Conservation (phyloP, 2,797 vertebrate genomes). For the Emydoidea blandingii region DNA sequence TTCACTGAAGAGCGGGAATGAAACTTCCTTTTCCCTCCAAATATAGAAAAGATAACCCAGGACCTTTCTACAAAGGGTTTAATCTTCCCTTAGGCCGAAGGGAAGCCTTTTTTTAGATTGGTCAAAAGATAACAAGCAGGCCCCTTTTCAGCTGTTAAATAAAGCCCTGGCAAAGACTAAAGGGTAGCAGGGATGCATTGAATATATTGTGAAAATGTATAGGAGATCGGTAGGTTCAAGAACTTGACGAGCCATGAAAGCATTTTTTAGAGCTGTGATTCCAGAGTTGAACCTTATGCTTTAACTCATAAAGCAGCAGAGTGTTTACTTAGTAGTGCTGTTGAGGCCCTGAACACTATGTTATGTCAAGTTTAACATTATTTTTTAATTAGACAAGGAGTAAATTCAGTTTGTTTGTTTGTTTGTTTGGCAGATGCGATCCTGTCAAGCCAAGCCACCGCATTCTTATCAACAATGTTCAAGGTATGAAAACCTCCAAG, state of each 20-base stretch:
- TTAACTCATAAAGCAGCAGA: fast-evolving
- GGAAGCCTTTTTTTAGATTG: not conserved
- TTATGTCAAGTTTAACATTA: not conserved
- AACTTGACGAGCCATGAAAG: not conserved
- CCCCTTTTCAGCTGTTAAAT: not conserved
- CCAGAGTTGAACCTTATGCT: not conserved
- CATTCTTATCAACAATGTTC: no score
- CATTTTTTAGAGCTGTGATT: not conserved
- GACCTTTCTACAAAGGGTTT: not conserved
- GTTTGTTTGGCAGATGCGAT: no score
- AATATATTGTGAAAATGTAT: not conserved
- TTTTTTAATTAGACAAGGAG: not conserved
- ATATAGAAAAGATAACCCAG: not conserved
- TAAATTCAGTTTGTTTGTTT: not conserved
- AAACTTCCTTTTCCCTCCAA: not conserved
- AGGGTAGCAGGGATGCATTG: not conserved
- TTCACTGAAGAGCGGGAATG: not conserved
- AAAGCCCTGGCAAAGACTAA: not conserved
- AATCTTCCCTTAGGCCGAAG: not conserved
- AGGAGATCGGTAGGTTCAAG: fast-evolving
- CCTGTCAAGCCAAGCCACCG: no score
- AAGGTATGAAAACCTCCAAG: no score
- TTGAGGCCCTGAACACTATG: not conserved
- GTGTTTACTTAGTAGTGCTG: not conserved
- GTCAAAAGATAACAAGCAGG: not conserved